Percentiles rank a stretch among this genome's conserved stretches.
Evolutionary conservation across 2,888 invertebrate species (phyloP).

Genomic region (Drosophila nigritarsus): DNA sequence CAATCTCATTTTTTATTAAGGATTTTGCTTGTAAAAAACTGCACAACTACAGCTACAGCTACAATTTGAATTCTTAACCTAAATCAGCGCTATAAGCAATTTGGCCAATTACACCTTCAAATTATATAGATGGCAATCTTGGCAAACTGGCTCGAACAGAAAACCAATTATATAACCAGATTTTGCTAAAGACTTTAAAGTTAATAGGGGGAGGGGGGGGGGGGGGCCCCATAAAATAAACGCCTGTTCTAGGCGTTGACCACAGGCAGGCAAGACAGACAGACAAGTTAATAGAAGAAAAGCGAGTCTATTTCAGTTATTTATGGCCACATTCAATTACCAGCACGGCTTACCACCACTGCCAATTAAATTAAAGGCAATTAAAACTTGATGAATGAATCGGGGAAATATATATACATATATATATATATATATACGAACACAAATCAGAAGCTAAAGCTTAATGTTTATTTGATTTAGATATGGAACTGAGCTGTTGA

Average conservation of each 20-base stretch:
- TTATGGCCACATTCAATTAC: constrained; percentile 47
- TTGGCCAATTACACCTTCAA: background rate
- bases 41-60: background rate
- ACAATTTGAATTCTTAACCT: background rate
- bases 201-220: too few relatives aligned
- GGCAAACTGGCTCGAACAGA: background rate
- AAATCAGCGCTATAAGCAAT: background rate
- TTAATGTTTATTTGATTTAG: constrained; percentile 26
- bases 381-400: constrained; percentile 51
- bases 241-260: background rate
- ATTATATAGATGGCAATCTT: constrained; percentile 1
- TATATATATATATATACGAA: constrained; percentile 3
- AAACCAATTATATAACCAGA: constrained; percentile 8
- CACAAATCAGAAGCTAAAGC: constrained; percentile 1
- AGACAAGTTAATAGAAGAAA: constrained; percentile 4
- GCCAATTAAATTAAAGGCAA: constrained; percentile 54
- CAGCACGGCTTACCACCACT: constrained; percentile 9
- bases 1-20: background rate
- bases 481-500: constrained; percentile 39
- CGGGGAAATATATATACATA: background rate
- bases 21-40: too few relatives aligned
- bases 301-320: constrained; percentile 7
- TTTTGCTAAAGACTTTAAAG: background rate
- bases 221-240: too few relatives aligned
- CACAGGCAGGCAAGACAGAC: background rate